Conservation (phyloP, 2,888 invertebrate genomes). For the Cryptocheilus praepositus region DNA sequence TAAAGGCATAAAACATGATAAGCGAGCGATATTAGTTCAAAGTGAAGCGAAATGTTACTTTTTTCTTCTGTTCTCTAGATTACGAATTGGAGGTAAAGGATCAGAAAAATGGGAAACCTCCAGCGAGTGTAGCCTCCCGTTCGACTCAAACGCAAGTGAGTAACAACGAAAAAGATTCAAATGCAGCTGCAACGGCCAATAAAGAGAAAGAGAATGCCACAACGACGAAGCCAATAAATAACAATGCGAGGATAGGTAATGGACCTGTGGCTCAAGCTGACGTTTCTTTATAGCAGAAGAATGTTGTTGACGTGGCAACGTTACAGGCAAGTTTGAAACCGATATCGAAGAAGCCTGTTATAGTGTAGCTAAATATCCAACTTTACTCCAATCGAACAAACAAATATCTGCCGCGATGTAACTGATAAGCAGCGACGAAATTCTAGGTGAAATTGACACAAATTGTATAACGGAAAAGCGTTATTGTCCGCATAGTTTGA, state of each 20-base stretch:
- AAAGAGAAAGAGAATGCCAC: conserved; percentile 36
- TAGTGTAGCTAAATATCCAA: conserved; percentile 33
- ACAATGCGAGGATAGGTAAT: conserved; percentile 67
- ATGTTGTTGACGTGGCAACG: conserved; percentile 24
- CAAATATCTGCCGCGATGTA: too few relatives aligned
- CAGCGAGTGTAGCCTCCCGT: conserved; percentile 53
- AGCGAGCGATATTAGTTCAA: neutral
- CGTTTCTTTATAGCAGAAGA: conserved; percentile 65
- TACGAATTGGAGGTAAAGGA: conserved; percentile 66
- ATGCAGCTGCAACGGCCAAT: neutral
- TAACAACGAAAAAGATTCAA: conserved; percentile 57
- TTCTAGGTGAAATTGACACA: too few relatives aligned
- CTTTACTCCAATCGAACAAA: too few relatives aligned
- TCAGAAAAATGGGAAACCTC: conserved; percentile 61
- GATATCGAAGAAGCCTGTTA: conserved; percentile 64
- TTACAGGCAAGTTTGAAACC: conserved; percentile 60
- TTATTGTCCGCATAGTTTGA: too few relatives aligned
- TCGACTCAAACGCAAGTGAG: conserved; percentile 67
- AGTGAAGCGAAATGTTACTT: neutral
- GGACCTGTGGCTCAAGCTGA: conserved; percentile 65
- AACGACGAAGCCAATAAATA: conserved; percentile 49
- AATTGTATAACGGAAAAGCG: neutral
- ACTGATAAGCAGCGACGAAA: too few relatives aligned
- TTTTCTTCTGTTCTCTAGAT: conserved; percentile 47
- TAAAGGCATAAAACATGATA: neutral